Base-by-base conservation (phyloP, 2,888 invertebrate genomes). In the Urechis unicinctus region DNA sequence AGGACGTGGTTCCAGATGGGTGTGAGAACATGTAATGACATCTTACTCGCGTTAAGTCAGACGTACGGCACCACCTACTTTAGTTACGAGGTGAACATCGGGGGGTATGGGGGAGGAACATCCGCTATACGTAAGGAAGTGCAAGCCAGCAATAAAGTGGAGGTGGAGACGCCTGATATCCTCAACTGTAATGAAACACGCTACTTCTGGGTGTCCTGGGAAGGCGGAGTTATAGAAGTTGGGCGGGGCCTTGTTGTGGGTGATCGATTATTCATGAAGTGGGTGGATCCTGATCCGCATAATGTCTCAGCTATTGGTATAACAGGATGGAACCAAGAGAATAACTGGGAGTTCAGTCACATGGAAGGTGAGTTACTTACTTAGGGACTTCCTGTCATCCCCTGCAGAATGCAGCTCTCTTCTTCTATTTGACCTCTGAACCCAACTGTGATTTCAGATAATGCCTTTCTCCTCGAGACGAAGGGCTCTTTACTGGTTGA, bases 151-250 rank as follows among this genome's bases (percentile, higher is more conserved):
- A 36, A 36, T 17, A 17, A 36, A 36, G 36, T 36, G 9, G 36
- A 36, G 17, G 36, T 36, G 9, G 36, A 36, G 36, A 36, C 36
- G 22, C 36, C 46, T n/a, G 50, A 43, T 22, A 2, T 56, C 22
- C 31, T 56, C 25, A 43, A 36, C 56, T 53, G 56, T 22, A 29
- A 52, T 28, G 42, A 47, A 22, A 29, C 29, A 17, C 41, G 56
- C 13, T 5, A 30, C 22, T 54, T 53, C 48, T 56, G 56, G 56
- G 24, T 56, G 42, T 24, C 25, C 21, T 56, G 53, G 52, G 30
- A 49, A 22, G 44, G 30, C 21, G 52, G 52, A 17, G 21, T 42
- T 6, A 44, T 52, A n/a, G 44, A 52, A 28, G 44, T 44, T 9
- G 52, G 52, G 22, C 52, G 43, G 5, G 52, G 44, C 17, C 28